Evolutionary conservation across 2,113 vertebrate species (phyloP), one percentile per base, ranked within the genome.

Genomic region (Pollachius pollachius): DNA sequence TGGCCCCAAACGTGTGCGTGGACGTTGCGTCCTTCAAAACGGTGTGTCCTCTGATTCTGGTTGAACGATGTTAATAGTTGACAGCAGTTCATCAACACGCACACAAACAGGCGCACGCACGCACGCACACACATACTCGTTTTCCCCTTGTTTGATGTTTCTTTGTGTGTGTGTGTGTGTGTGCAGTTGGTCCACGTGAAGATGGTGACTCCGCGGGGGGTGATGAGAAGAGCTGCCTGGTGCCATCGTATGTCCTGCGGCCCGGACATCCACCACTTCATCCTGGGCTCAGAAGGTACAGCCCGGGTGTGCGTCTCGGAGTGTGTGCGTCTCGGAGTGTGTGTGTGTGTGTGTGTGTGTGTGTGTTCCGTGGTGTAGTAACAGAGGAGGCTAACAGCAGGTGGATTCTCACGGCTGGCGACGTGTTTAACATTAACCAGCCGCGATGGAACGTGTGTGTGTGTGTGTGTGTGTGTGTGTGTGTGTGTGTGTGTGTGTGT

Each of bases 211-310:
- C 97, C 97, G 77, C 94, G 85, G 91, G 97, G 97, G 66, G 88
- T 98, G 85, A 94, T 99, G 79, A 99, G 90, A 99, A 99, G 94
- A 95, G 93, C 88, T 97, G 94, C 89, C 96, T 96, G 91, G 96
- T 94, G 80, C 97, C 97, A n/a, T 59, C 94, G 97, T 74, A 95
- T 96, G 95, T 99, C 97, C 84, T 96, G 93, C 0, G 97, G 97
- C 75, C 97, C 97, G 1, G 97, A 99, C 81, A 92, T 99, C 77
- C 94, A 99, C 91, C 97, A 99, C 92, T 98, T 99, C 93, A 98
- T 99, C 89, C 89, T 99, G 94, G 97, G 97, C 87, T 99, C 97
- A 72, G 97, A 99, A 95, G 97, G 97, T 99, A 27, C 27, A 27
- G 27, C 27, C 27, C 4, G 93, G 70, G 84, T 58, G 41, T 1